Evolutionary conservation across 2,888 invertebrate genomes (phyloP).

Genomic region (Cheilosia grossa): DNA sequence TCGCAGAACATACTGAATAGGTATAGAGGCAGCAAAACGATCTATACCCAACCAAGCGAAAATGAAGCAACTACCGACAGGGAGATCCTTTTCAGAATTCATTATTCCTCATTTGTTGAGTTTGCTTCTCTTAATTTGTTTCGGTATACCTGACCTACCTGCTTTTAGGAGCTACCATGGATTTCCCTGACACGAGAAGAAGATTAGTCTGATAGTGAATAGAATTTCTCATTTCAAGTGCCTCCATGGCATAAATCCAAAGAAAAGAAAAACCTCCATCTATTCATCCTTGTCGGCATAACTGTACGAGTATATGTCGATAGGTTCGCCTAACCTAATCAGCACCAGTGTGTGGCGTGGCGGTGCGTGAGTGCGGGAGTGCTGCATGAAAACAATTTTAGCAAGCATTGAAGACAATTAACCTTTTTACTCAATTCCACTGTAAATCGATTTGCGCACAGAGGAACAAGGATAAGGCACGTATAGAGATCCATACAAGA

Average conservation of each 20-base stretch:
- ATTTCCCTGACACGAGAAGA: slow-evolving; percentile 48
- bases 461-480: slow-evolving; percentile 31
- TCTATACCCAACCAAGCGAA: slow-evolving; percentile 46
- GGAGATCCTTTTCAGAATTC: slow-evolving; percentile 65
- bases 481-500: slow-evolving; percentile 10
- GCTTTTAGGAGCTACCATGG: slow-evolving; percentile 33
- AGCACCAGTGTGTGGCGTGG: slow-evolving; percentile 65
- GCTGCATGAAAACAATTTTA: slow-evolving; percentile 26
- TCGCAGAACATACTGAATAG: slow-evolving; percentile 8
- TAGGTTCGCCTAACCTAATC: slow-evolving; percentile 72
- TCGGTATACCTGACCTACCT: slow-evolving; percentile 56
- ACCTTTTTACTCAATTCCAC: slow-evolving; percentile 55
- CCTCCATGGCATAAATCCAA: slow-evolving; percentile 55
- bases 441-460: slow-evolving; percentile 57
- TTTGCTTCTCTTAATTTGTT: slow-evolving; percentile 70
- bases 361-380: slow-evolving; percentile 45
- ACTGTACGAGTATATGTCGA: slow-evolving; percentile 35
- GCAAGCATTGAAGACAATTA: slow-evolving; percentile 69
- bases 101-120: slow-evolving; percentile 73
- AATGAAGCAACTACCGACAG: slow-evolving; percentile 63
- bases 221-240: slow-evolving; percentile 60
- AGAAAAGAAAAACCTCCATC: slow-evolving; percentile 3
- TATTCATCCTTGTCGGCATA: slow-evolving; percentile 61
- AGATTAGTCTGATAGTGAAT: slow-evolving; percentile 56
- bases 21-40: neutral